These are phyloP conservation scores for Centropyge bicolor DNA, from an alignment of 2,797 vertebrate species.

Conservation along the genomic window DNA sequence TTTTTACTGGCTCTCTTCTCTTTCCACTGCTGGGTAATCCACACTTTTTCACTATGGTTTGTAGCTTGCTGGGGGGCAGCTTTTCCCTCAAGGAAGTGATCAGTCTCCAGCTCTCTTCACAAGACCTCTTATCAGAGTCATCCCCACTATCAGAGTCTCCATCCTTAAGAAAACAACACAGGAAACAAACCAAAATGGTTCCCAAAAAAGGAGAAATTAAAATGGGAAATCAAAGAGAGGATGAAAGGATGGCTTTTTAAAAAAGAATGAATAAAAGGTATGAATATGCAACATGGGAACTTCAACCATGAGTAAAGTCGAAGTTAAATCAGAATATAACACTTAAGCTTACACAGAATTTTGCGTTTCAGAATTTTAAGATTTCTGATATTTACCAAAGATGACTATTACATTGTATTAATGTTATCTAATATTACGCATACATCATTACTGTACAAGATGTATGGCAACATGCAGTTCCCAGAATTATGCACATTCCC, in stretches of 20 bases:
- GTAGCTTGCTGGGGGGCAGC: slow-evolving; percentile 99
- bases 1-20: slow-evolving; percentile 95
- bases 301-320: slow-evolving; percentile 39
- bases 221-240: slow-evolving; percentile 90
- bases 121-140: slow-evolving; percentile 99
- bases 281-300: slow-evolving; percentile 89
- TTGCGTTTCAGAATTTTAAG: slow-evolving; percentile 9
- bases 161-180: slow-evolving; percentile 99
- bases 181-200: slow-evolving; percentile 90
- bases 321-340: slow-evolving; percentile 34
- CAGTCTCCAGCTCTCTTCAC: slow-evolving; percentile 99
- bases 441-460: slow-evolving; percentile 76
- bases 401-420: slow-evolving; percentile 13
- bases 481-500: slow-evolving; percentile 38
- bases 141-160: slow-evolving; percentile 99
- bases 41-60: slow-evolving; percentile 99
- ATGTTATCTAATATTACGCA: slow-evolving; percentile 51
- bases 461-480: slow-evolving; percentile 81
- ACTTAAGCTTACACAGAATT: slow-evolving; percentile 17
- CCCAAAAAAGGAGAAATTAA: slow-evolving; percentile 90
- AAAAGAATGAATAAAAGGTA: slow-evolving; percentile 83
- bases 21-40: slow-evolving; percentile 99
- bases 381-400: slow-evolving; percentile 23
- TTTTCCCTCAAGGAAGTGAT: slow-evolving; percentile 99
- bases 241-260: slow-evolving; percentile 82